Evolutionary conservation across 2,888 invertebrate genomes (phyloP).

Genomic region (Trachelus tabidus): DNA sequence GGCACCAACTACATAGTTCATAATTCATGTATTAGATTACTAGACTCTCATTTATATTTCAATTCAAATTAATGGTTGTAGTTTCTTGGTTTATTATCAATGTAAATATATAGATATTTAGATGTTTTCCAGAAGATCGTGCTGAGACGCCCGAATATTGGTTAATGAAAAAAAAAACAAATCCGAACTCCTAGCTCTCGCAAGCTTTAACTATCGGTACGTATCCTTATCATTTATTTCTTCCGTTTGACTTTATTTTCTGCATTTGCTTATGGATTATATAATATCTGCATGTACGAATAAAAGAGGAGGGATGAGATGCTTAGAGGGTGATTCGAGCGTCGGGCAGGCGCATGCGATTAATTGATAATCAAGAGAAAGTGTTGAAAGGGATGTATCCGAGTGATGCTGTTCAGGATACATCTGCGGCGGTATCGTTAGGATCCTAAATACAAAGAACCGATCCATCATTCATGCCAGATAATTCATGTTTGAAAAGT

Average conservation of each 20-base stretch:
- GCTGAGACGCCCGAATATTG: conserved; percentile 17
- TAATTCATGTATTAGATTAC: neutral
- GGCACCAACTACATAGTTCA: neutral
- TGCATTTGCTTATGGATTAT: neutral
- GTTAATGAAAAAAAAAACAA: conserved; percentile 24
- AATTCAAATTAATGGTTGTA: no score
- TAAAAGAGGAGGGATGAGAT: neutral
- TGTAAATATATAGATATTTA: conserved; percentile 15
- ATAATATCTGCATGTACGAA: neutral
- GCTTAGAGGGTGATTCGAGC: neutral
- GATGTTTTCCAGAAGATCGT: conserved; percentile 24
- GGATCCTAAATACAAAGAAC: conserved; percentile 54
- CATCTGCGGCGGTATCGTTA: conserved; percentile 63
- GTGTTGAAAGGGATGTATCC: conserved; percentile 53
- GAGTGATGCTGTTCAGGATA: conserved; percentile 35
- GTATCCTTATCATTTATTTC: conserved; percentile 26
- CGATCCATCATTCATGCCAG: conserved; percentile 62
- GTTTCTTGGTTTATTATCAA: no score
- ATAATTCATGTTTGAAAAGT: conserved; percentile 56
- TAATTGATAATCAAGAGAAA: conserved; percentile 63
- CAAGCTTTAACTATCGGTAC: conserved; percentile 14
- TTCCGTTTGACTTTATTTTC: neutral
- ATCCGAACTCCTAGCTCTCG: conserved; percentile 19
- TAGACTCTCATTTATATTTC: neutral
- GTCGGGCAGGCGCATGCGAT: conserved; percentile 42